These are phyloP conservation scores for Shinisaurus crocodilurus DNA, from an alignment of 2,113 vertebrate genomes.

Conservation along the genomic window DNA sequence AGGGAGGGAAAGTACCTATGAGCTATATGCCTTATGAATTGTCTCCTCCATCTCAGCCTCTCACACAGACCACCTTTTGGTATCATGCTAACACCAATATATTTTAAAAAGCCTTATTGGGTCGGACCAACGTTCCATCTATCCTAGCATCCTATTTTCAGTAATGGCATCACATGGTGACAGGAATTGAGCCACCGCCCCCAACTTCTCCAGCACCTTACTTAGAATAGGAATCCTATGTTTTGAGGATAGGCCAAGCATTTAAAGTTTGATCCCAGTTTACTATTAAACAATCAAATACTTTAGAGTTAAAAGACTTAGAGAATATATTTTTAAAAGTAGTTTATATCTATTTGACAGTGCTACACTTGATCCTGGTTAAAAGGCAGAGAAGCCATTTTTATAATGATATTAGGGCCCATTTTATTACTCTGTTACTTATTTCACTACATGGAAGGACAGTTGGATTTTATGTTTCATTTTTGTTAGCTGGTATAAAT, in stretches of 20 bases:
- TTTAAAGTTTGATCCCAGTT: background rate
- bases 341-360: background rate
- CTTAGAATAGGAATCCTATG: background rate
- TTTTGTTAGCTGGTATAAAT: too few relatives aligned
- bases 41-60: too few relatives aligned
- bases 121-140: background rate
- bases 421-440: too few relatives aligned
- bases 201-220: too few relatives aligned
- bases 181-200: background rate
- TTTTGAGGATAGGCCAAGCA: background rate
- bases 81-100: background rate
- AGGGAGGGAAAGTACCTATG: background rate
- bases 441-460: too few relatives aligned
- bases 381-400: too few relatives aligned
- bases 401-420: too few relatives aligned
- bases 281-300: background rate
- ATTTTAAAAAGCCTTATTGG: background rate
- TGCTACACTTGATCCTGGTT: too few relatives aligned
- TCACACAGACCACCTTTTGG: background rate
- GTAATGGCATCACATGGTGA: background rate
- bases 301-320: background rate
- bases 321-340: background rate
- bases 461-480: too few relatives aligned
- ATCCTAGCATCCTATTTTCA: background rate
- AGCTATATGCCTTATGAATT: too few relatives aligned